Percentiles rank a stretch among this genome's conserved stretches.
Conservation (phyloP, 2,888 invertebrate genomes). For the Stenurella melanura region DNA sequence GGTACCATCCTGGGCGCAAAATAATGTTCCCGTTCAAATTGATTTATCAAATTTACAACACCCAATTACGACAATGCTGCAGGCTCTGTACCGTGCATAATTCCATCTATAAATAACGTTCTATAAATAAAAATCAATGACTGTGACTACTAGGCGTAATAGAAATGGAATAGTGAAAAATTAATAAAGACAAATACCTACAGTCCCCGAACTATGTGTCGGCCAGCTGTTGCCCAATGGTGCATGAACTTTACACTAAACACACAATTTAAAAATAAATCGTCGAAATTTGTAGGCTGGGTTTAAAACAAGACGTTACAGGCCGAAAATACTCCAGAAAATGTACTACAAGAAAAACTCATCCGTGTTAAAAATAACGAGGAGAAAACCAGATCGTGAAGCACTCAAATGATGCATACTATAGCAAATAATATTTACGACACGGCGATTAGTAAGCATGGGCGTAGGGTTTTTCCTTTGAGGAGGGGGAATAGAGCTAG, state of each 20-base stretch:
- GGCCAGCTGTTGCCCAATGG: conserved; percentile 38
- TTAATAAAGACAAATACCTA: conserved; percentile 26
- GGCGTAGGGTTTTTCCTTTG: background rate
- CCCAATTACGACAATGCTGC: conserved; percentile 18
- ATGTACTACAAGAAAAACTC: conserved; percentile 38
- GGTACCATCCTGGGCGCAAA: background rate
- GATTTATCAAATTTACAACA: conserved; percentile 25
- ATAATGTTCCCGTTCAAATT: background rate
- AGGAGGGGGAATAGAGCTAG: background rate
- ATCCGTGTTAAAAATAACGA: conserved; percentile 30
- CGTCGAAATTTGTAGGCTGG: conserved; percentile 41
- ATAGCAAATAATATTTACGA: conserved; percentile 7
- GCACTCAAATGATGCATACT: conserved; percentile 21
- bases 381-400: background rate
- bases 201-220: background rate
- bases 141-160: conserved; percentile 43
- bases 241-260: conserved; percentile 47
- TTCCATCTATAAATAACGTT: conserved; percentile 57
- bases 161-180: conserved; percentile 7
- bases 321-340: conserved; percentile 43
- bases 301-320: conserved; percentile 41
- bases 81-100: conserved; percentile 20
- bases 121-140: conserved; percentile 63
- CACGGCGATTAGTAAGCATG: conserved; percentile 6
- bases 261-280: conserved; percentile 42